Conservation (phyloP, 2,797 vertebrate species). For the Chaetodon trifasciatus region DNA sequence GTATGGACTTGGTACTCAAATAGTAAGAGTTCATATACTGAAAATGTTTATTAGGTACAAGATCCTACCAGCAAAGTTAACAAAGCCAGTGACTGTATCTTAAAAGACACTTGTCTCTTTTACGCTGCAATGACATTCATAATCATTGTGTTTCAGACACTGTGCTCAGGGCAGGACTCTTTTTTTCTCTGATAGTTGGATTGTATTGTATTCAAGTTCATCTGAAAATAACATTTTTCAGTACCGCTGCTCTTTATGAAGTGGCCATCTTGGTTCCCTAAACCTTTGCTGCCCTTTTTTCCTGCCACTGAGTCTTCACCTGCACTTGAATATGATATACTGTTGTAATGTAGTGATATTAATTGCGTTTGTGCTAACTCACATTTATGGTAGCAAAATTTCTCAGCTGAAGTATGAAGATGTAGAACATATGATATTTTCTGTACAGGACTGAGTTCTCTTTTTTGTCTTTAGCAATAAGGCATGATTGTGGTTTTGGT, state of each 20-base stretch:
- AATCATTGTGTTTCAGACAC: background rate
- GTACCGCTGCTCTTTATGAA: too few relatives aligned
- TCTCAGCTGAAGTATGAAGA: background rate
- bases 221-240: background rate
- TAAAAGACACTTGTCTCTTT: background rate
- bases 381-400: background rate
- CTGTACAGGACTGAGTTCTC: background rate
- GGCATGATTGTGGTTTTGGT: background rate
- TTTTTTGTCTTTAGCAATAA: background rate
- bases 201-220: background rate
- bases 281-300: background rate
- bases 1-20: constrained; percentile 70
- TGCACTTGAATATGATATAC: background rate
- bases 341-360: background rate
- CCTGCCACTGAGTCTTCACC: background rate
- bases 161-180: background rate
- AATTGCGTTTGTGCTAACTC: background rate
- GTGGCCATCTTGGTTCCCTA: background rate
- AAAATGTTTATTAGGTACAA: constrained; percentile 53
- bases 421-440: background rate
- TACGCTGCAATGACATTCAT: background rate
- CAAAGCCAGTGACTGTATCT: constrained; percentile 3
- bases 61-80: constrained; percentile 14
- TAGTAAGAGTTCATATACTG: constrained; percentile 57
- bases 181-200: background rate